Evolutionary conservation across 2,113 vertebrate species (phyloP).

Genomic region (Siniperca knerii): DNA sequence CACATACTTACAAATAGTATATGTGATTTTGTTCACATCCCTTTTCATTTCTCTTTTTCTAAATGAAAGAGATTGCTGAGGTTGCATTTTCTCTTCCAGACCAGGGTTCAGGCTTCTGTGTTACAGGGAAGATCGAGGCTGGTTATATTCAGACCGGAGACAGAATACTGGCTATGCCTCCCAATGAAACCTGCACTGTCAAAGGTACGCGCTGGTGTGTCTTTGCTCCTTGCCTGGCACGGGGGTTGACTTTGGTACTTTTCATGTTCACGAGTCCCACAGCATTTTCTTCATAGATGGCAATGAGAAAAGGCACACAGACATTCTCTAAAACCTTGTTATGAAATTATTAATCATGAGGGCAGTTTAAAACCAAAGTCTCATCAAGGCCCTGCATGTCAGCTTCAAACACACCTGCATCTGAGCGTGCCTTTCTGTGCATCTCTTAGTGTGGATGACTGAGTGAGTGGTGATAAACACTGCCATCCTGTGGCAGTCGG

Average conservation of each 20-base stretch:
- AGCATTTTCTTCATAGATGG: not conserved
- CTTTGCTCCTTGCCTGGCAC: not conserved
- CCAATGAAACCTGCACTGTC: constrained; percentile 97
- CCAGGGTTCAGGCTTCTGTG: constrained; percentile 98
- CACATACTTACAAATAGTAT: not conserved
- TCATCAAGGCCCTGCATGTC: not conserved
- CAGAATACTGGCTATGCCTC: constrained; percentile 93
- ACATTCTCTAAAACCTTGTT: not conserved
- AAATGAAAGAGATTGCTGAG: not conserved
- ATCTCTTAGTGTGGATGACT: not conserved
- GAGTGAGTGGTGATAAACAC: constrained; percentile 24
- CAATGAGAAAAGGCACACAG: not conserved
- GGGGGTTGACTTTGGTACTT: not conserved
- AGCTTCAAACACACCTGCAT: not conserved
- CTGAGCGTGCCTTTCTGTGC: not conserved
- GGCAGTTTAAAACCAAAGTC: not conserved
- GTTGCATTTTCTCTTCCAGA: constrained; percentile 84
- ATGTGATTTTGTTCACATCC: not conserved
- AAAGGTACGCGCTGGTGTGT: constrained; percentile 87
- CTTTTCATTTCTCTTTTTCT: constrained; percentile 2
- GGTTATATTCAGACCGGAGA: constrained; percentile 95
- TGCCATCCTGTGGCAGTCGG: constrained; percentile 76
- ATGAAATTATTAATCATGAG: not conserved
- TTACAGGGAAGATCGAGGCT: constrained; percentile 98
- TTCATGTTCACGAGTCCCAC: not conserved